Base-by-base conservation (phyloP, 2,888 invertebrate genomes). In the Onchidella celtica region DNA sequence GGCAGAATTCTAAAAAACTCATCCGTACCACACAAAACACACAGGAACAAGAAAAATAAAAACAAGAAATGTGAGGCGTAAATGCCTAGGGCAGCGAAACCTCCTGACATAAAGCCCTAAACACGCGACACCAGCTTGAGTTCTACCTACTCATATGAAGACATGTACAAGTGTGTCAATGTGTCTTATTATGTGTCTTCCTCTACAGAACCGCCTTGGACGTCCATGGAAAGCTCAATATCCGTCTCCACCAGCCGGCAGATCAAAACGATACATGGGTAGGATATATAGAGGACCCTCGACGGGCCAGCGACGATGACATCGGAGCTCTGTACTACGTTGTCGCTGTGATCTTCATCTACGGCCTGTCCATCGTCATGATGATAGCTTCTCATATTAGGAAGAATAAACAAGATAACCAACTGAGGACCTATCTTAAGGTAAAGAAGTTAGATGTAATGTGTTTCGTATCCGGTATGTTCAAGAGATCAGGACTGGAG, bases 351-450 rank as follows among this genome's bases (percentile, higher is more conserved):
- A 90, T 92, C 36, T 82, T 92, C 70, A 92, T 92, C 73, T 92
- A 92, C 85, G 92, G 92, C 21, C 88, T 91, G 38, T 92, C 92
- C 11, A 92, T 92, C 55, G 90, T 92, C 17, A 91, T 92, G 91
- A 92, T 92, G 92, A 92, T 92, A 29, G 92, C 92, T 3, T 92
- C 92, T 3, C 92, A 92, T 86, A 91, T 92, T 63, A 88, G 92
- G 34, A 91, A 91, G 81, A 92, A 92, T 85, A 90, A 92, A 79
- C 90, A 90, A 80, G 92, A 92, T 85, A 90, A 88, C 40, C 91
- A 91, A 81, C 86, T 92, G 40, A 83, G 91, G 72, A 87, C 87
- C 11, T 92, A 92, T 82, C 85, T 92, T 4, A 92, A 92, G 70
- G 81, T 81, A 75, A 55, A n/a, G 29, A 34, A n/a, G n/a, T n/a